These are phyloP conservation scores for Lymantria dispar DNA, from an alignment of 2,888 invertebrate genomes.

Conservation along the genomic window DNA sequence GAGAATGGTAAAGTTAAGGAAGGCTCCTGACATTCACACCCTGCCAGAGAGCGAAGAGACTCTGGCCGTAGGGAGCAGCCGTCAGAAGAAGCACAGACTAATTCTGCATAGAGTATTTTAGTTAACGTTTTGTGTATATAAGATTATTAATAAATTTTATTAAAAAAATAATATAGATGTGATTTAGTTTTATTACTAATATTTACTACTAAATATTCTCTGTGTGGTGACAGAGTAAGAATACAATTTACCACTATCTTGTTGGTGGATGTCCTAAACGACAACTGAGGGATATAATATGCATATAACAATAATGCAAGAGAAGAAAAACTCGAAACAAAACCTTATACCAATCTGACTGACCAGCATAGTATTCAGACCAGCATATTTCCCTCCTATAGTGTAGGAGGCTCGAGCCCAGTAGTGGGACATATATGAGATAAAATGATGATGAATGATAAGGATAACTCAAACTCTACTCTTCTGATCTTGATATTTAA, in stretches of 20 bases:
- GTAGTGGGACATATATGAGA: too few relatives aligned
- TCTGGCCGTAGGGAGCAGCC: conserved; percentile 1
- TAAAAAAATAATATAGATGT: background rate
- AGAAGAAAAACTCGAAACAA: background rate
- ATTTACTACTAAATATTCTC: too few relatives aligned
- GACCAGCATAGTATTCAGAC: background rate
- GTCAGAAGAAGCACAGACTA: conserved; percentile 10
- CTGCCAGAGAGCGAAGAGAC: conserved; percentile 7
- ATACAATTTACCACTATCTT: too few relatives aligned
- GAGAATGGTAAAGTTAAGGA: conserved; percentile 70
- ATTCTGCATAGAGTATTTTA: conserved; percentile 3
- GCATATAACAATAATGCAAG: background rate
- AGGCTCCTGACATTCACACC: conserved; percentile 50
- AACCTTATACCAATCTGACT: background rate
- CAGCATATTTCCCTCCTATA: too few relatives aligned
- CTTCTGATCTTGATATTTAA: too few relatives aligned
- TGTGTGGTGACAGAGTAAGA: too few relatives aligned
- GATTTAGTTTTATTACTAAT: too few relatives aligned
- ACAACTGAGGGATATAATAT: background rate
- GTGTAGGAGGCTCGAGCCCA: too few relatives aligned
- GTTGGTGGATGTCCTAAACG: background rate
- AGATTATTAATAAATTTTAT: conserved; percentile 16
- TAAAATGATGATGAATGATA: too few relatives aligned
- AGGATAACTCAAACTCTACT: too few relatives aligned
- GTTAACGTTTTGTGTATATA: conserved; percentile 3